Evolutionary conservation across 2,113 vertebrate species (phyloP).

Genomic region (Poeciliopsis turrubarensis): DNA sequence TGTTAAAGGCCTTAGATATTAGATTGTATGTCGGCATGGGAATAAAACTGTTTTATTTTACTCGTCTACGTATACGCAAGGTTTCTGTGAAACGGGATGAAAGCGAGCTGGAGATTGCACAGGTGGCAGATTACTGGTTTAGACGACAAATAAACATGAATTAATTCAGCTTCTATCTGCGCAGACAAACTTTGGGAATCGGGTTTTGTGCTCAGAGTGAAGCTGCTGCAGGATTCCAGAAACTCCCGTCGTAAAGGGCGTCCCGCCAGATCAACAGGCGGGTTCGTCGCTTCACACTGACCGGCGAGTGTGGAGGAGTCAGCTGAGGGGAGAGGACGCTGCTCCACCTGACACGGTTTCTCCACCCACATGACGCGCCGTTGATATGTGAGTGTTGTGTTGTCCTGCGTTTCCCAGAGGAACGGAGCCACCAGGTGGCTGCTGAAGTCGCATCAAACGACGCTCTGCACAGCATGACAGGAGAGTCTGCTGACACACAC

Average conservation of each 20-base stretch:
- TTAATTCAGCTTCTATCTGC: too few species aligned
- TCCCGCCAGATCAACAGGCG: slow-evolving; percentile 13
- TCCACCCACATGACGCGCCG: slow-evolving; percentile 42
- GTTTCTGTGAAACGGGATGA: too few species aligned
- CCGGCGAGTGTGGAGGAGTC: slow-evolving; percentile 12
- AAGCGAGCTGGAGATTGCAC: too few species aligned
- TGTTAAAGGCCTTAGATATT: not conserved
- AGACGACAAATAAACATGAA: too few species aligned
- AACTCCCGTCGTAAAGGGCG: not conserved
- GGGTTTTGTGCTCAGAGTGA: too few species aligned
- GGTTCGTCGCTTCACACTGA: slow-evolving; percentile 17
- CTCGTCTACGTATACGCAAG: too few species aligned
- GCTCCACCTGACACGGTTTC: slow-evolving; percentile 34
- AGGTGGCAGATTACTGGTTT: too few species aligned
- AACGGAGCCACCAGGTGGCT: slow-evolving; percentile 53
- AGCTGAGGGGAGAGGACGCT: slow-evolving; percentile 18
- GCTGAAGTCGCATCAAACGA: slow-evolving; percentile 37
- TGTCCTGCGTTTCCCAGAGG: slow-evolving; percentile 53
- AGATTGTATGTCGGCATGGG: not conserved
- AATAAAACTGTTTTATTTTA: too few species aligned
- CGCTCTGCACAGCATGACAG: slow-evolving; percentile 7
- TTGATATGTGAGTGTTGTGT: slow-evolving; percentile 34
- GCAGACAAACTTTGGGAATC: too few species aligned
- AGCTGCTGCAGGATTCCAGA: not conserved
- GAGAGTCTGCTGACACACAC: slow-evolving; percentile 17